Percentiles rank a stretch among this genome's conserved stretches.
phyloP scores from a whole-genome alignment of 2,888 invertebrate species.

The Ypsolopha sequella region DNA sequence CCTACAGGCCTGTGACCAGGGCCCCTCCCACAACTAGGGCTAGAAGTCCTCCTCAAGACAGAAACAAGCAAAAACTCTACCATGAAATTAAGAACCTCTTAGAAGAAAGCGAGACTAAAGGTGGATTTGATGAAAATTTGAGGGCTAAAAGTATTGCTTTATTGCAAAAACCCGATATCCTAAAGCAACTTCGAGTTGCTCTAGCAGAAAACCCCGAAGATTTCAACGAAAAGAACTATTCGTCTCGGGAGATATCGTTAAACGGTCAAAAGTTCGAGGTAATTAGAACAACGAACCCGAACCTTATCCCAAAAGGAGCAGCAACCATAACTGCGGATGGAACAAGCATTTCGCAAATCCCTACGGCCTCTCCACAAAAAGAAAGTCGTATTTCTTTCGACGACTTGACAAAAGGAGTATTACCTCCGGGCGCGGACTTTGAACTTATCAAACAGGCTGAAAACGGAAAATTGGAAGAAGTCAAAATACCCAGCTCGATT shows the following conservation, averaged over 20 bases:
- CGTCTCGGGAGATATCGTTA: constrained; percentile 79
- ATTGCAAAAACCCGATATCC: constrained; percentile 77
- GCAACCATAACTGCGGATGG: constrained; percentile 60
- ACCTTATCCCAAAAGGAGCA: constrained; percentile 72
- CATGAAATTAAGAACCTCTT: constrained; percentile 67
- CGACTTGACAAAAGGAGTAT: constrained; percentile 82
- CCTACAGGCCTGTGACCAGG: constrained; percentile 5
- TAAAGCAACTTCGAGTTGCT: constrained; percentile 81
- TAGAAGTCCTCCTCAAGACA: constrained; percentile 56
- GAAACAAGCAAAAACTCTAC: constrained; percentile 69
- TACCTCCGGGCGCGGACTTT: constrained; percentile 84
- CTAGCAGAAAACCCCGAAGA: constrained; percentile 77
- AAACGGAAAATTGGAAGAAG: constrained; percentile 79
- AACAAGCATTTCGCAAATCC: constrained; percentile 47
- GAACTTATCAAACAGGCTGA: constrained; percentile 84
- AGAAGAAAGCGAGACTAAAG: constrained; percentile 70
- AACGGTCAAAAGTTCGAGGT: constrained; percentile 84
- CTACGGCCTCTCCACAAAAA: constrained; percentile 44
- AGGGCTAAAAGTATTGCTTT: constrained; percentile 68
- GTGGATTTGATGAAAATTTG: constrained; percentile 57
- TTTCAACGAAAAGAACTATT: constrained; percentile 75
- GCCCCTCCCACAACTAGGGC: constrained; percentile 25
- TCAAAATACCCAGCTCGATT: constrained; percentile 69
- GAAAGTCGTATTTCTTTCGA: constrained; percentile 79
- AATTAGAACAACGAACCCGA: constrained; percentile 78